A percentile compares a stretch with the other conserved stretches of the same genome.
These are phyloP conservation scores for Nesogale talazaci DNA, from an alignment of 2,113 vertebrate species.

Conservation along the genomic window DNA sequence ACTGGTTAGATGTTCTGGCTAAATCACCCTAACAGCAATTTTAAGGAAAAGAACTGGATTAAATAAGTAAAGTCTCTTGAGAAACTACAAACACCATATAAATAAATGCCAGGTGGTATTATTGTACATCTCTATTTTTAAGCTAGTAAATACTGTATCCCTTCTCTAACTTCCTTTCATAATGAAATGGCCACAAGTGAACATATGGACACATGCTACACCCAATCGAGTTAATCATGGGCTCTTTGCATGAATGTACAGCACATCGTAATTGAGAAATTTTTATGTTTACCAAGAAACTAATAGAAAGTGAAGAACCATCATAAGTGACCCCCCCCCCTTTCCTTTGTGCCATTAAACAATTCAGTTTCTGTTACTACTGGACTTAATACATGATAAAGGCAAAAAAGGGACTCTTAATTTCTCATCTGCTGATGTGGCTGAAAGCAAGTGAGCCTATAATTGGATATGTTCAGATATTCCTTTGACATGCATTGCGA, in stretches of 20 bases:
- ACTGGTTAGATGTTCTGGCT: background rate
- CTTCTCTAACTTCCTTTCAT: background rate
- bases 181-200: background rate
- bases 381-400: slow-evolving; percentile 48
- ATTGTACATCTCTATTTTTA: background rate
- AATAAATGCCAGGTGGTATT: background rate
- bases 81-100: background rate
- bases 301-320: slow-evolving; percentile 61
- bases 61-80: background rate
- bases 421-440: slow-evolving; percentile 60
- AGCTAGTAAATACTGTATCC: background rate
- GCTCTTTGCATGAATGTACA: slow-evolving; percentile 64
- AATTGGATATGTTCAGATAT: slow-evolving; percentile 56
- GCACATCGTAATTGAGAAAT: slow-evolving; percentile 58
- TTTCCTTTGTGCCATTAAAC: slow-evolving; percentile 62
- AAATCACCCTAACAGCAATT: background rate
- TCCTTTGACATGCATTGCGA: slow-evolving; percentile 67
- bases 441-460: slow-evolving; percentile 59
- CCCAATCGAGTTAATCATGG: slow-evolving; percentile 58
- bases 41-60: background rate
- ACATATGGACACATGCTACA: slow-evolving; percentile 56
- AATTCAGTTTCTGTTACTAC: slow-evolving; percentile 71
- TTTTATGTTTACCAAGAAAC: slow-evolving; percentile 69
- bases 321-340: slow-evolving; percentile 59
- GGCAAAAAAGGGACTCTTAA: slow-evolving; percentile 45